phyloP scores from a whole-genome alignment of 2,888 invertebrate genomes.

The Drosophila sordidula region DNA sequence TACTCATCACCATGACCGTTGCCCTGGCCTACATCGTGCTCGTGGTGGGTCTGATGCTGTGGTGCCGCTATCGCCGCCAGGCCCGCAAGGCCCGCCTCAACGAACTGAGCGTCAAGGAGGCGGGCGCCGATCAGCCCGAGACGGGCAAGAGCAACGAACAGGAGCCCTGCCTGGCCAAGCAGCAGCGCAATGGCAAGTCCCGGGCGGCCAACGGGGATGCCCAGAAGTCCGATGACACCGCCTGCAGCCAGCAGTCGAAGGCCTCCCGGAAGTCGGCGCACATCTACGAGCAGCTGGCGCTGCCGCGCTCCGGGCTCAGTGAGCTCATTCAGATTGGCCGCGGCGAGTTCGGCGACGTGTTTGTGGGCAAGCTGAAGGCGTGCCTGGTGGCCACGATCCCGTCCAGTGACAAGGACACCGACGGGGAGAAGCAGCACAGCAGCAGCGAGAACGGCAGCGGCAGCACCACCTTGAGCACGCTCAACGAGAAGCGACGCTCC shows the following conservation, averaged over 20 bases:
- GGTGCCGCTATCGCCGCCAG: conserved; percentile 92
- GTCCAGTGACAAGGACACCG: conserved; percentile 67
- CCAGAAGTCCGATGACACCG: conserved; percentile 88
- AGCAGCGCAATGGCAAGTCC: conserved; percentile 82
- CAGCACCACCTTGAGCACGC: conserved; percentile 70
- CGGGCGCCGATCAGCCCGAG: conserved; percentile 84
- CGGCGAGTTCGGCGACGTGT: conserved; percentile 96
- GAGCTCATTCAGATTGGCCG: conserved; percentile 90
- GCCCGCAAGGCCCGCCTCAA: conserved; percentile 86
- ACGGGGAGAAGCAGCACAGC: conserved; percentile 80
- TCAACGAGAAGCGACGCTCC: conserved; percentile 83
- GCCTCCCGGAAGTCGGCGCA: conserved; percentile 86
- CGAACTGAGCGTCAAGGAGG: conserved; percentile 87
- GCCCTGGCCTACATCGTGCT: conserved; percentile 96
- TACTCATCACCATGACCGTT: conserved; percentile 95
- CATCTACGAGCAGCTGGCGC: conserved; percentile 91
- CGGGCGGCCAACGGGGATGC: conserved; percentile 86
- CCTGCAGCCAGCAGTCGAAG: conserved; percentile 88
- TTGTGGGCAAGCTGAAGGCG: conserved; percentile 89
- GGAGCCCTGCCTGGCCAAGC: conserved; percentile 84
- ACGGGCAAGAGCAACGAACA: conserved; percentile 80
- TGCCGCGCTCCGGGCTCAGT: conserved; percentile 90
- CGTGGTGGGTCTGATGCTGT: conserved; percentile 96
- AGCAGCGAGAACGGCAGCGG: conserved; percentile 77
- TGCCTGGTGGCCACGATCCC: conserved; percentile 56